These are phyloP conservation scores for Mus caroli DNA, from an alignment of 2,797 vertebrate genomes.

Conservation along the genomic window DNA sequence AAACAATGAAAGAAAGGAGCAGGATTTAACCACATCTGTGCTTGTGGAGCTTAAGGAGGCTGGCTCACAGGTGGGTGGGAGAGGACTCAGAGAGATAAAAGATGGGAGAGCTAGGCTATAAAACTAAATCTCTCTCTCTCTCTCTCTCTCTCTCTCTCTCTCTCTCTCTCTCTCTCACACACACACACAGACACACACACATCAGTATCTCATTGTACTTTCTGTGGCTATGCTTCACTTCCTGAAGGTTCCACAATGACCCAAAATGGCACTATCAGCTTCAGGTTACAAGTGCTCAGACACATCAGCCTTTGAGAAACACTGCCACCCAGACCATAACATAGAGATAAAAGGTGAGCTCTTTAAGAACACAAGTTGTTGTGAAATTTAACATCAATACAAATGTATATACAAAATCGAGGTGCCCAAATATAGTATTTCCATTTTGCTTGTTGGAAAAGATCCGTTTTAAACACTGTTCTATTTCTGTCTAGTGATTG, in stretches of 20 bases:
- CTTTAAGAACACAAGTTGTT: neutral
- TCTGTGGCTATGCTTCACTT: too few species aligned
- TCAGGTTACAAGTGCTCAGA: neutral
- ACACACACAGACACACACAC: neutral
- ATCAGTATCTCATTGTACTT: neutral
- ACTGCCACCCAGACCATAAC: neutral
- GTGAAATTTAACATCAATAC: conserved; percentile 7
- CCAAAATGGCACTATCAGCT: neutral
- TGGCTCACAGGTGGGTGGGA: neutral
- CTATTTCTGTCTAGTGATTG: neutral
- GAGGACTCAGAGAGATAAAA: neutral
- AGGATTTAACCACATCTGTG: neutral
- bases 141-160: too few species aligned
- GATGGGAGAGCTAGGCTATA: neutral
- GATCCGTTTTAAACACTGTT: neutral
- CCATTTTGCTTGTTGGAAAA: neutral
- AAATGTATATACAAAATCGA: conserved; percentile 32
- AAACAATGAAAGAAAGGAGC: neutral
- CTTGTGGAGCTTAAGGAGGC: neutral
- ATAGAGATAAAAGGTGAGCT: neutral
- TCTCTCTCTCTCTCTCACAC: too few species aligned
- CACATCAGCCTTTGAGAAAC: neutral
- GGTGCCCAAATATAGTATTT: neutral
- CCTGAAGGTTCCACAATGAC: neutral
- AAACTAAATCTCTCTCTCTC: neutral